A percentile compares a stretch with the other conserved stretches of the same genome.
Evolutionary conservation across 2,797 vertebrate genomes (phyloP).

Genomic region (Bradypodion pumilum): DNA sequence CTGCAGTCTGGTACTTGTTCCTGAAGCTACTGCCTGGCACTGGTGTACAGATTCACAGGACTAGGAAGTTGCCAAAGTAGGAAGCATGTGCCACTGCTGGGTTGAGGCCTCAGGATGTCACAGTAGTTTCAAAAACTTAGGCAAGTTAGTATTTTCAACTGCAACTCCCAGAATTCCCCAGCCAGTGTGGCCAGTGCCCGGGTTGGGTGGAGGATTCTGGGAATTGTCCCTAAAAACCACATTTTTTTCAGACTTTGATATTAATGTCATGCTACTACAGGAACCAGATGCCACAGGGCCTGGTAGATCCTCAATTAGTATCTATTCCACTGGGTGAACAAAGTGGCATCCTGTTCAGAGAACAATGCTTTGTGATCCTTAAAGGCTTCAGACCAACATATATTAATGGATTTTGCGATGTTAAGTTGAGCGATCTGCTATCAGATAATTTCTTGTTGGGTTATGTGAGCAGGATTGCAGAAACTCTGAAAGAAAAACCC

Average conservation of each 20-base stretch:
- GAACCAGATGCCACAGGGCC: constrained; percentile 5
- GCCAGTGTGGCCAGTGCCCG: no score
- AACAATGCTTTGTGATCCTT: background rate
- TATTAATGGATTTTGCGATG: background rate
- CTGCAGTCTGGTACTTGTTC: no score
- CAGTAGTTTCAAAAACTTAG: no score
- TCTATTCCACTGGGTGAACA: background rate
- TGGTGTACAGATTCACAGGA: no score
- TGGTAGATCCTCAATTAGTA: background rate
- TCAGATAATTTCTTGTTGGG: background rate
- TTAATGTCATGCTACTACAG: constrained; percentile 27
- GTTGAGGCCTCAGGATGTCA: no score
- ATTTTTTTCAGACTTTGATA: no score
- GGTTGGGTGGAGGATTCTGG: background rate
- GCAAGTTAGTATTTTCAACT: fast-evolving
- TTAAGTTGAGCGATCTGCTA: background rate
- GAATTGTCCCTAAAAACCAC: background rate
- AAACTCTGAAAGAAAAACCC: background rate
- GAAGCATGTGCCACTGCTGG: no score
- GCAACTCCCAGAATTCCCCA: no score
- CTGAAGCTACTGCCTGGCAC: no score
- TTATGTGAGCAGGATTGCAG: background rate
- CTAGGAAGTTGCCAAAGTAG: no score
- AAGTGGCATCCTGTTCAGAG: background rate
- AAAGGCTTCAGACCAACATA: fast-evolving